Conservation (phyloP, 2,797 vertebrate species). For the Anguilla pacifica region DNA sequence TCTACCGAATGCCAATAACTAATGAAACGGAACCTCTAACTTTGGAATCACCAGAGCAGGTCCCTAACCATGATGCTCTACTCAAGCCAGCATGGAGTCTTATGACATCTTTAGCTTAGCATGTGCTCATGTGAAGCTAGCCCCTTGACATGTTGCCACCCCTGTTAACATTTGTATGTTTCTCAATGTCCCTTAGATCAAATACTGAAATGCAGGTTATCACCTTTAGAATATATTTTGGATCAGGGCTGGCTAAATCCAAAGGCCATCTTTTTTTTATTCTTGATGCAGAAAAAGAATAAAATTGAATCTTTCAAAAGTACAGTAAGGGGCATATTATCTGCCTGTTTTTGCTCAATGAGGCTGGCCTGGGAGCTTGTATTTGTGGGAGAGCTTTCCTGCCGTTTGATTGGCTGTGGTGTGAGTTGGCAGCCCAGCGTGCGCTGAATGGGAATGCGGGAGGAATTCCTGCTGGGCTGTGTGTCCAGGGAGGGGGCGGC, state of each 20-base stretch:
- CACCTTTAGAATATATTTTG: background rate
- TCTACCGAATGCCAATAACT: too few species aligned
- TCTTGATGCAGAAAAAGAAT: background rate
- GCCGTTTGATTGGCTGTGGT: background rate
- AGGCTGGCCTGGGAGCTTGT: background rate
- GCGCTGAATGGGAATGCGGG: slow-evolving; percentile 64
- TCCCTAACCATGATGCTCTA: too few species aligned
- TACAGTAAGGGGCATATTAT: background rate
- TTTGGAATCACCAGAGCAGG: too few species aligned
- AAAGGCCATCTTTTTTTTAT: background rate
- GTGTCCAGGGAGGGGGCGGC: slow-evolving; percentile 76
- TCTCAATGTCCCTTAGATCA: background rate
- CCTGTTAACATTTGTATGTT: background rate
- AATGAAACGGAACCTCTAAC: too few species aligned
- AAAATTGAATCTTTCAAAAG: background rate
- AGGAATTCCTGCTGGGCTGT: slow-evolving; percentile 80
- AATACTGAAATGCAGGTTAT: background rate
- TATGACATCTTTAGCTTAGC: background rate
- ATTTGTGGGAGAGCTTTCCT: background rate
- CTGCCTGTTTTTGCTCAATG: background rate
- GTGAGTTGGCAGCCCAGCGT: background rate
- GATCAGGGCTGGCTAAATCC: background rate
- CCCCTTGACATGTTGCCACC: background rate
- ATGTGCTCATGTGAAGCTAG: background rate
- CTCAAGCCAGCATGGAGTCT: background rate